phyloP scores from a whole-genome alignment of 2,113 vertebrate genomes.

The Clarias macrocephalus region DNA sequence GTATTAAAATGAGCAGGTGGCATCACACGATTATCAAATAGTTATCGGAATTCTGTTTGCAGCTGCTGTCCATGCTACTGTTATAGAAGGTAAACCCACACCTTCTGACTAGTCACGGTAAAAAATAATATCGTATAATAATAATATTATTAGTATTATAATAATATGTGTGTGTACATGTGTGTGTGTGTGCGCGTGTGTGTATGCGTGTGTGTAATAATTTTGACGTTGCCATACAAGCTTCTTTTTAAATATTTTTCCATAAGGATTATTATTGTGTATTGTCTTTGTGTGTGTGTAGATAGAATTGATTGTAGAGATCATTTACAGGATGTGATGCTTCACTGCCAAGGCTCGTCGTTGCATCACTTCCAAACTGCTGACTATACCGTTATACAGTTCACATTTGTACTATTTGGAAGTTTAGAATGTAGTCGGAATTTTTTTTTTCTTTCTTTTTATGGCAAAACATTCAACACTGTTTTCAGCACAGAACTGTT shows the following conservation, averaged over 20 bases:
- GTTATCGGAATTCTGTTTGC: background rate
- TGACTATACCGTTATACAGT: background rate
- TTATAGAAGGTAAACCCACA: background rate
- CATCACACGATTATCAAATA: background rate
- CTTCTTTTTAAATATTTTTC: background rate
- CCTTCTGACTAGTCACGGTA: background rate
- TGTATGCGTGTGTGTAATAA: too few relatives aligned
- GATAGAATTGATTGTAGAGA: background rate
- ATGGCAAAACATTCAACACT: background rate
- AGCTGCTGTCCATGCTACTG: background rate
- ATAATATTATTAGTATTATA: too few relatives aligned
- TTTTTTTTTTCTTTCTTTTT: background rate
- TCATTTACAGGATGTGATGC: background rate
- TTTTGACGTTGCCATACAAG: background rate
- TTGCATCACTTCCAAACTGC: conserved; percentile 9
- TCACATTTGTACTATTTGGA: background rate
- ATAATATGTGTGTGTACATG: too few relatives aligned
- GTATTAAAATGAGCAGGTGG: background rate
- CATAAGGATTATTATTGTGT: background rate
- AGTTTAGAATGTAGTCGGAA: background rate
- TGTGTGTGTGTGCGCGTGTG: too few relatives aligned
- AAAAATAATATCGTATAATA: too few relatives aligned
- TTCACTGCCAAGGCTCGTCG: background rate
- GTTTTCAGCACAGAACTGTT: background rate
- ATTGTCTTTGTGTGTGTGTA: background rate